Evolutionary conservation across 2,888 invertebrate species (phyloP).

Genomic region (Euzophera pinguis): DNA sequence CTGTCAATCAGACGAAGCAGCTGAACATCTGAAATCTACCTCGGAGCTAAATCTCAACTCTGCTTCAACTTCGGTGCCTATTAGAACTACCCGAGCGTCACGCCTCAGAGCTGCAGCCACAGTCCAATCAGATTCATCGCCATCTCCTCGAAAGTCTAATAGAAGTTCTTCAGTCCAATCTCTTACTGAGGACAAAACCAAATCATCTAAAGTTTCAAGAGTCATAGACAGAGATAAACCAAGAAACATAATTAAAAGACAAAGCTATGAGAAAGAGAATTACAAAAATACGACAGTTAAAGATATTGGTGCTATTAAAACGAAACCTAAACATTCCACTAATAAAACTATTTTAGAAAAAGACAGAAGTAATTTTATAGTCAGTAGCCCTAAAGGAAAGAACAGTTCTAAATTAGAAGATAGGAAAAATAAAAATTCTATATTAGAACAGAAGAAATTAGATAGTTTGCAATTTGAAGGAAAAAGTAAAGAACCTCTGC

Average conservation of each 20-base stretch:
- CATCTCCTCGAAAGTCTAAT: conserved; percentile 52
- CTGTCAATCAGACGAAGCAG: conserved; percentile 53
- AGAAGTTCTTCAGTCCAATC: conserved; percentile 70
- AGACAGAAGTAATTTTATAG: conserved; percentile 69
- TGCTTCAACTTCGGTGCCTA: conserved; percentile 72
- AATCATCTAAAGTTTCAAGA: conserved; percentile 55
- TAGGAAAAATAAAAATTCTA: conserved; percentile 36
- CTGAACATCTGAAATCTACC: conserved; percentile 64
- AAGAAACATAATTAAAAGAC: conserved; percentile 42
- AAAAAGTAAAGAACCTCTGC: conserved; percentile 31
- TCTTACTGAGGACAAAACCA: conserved; percentile 60
- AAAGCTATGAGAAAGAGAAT: conserved; percentile 64
- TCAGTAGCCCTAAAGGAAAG: conserved; percentile 62
- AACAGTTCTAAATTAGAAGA: conserved; percentile 46
- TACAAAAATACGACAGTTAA: conserved; percentile 52
- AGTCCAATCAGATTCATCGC: conserved; percentile 50
- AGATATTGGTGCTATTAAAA: conserved; percentile 75
- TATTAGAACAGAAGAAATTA: conserved; percentile 44
- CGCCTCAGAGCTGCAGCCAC: conserved; percentile 84
- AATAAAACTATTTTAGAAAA: conserved; percentile 71
- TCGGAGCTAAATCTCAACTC: conserved; percentile 68
- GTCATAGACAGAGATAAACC: conserved; percentile 68
- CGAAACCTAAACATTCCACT: conserved; percentile 76
- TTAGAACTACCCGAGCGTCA: conserved; percentile 86
- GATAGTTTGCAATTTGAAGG: conserved; percentile 33